A percentile compares a stretch with the other conserved stretches of the same genome.
Evolutionary conservation across 2,113 vertebrate species (phyloP).

Genomic region (Poeciliopsis occidentalis): DNA sequence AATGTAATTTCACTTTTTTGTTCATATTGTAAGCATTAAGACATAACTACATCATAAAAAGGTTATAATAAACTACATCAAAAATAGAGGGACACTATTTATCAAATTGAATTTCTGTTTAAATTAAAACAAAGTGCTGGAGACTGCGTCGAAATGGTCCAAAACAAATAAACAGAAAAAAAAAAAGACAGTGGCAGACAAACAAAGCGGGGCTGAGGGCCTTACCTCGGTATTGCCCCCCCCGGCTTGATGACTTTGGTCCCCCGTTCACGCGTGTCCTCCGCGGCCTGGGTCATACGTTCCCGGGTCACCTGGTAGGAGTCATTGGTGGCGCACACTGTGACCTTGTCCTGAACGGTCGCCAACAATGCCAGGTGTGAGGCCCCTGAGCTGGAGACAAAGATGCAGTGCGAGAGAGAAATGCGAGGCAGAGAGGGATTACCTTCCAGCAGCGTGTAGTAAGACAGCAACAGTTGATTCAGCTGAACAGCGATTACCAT

Average conservation of each 20-base stretch:
- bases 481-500: conserved; percentile 43
- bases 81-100: background rate
- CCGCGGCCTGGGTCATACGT: conserved; percentile 88
- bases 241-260: conserved; percentile 91
- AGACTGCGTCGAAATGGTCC: background rate
- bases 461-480: conserved; percentile 44
- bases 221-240: conserved; percentile 80
- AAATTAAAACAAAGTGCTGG: background rate
- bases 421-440: conserved; percentile 34
- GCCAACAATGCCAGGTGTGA: conserved; percentile 87
- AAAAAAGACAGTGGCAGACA: background rate
- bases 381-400: conserved; percentile 82
- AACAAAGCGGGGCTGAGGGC: background rate
- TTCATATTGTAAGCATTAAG: background rate
- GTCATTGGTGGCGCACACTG: conserved; percentile 89
- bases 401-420: conserved; percentile 27
- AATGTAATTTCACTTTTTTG: too few relatives aligned
- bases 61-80: background rate
- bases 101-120: background rate
- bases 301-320: conserved; percentile 89
- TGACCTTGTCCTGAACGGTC: conserved; percentile 89
- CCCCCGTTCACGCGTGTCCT: conserved; percentile 87
- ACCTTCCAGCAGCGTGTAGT: conserved; percentile 41
- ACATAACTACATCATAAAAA: background rate
- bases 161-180: background rate